Base-by-base conservation (phyloP, 2,113 vertebrate genomes). In the Delphinus delphis region DNA sequence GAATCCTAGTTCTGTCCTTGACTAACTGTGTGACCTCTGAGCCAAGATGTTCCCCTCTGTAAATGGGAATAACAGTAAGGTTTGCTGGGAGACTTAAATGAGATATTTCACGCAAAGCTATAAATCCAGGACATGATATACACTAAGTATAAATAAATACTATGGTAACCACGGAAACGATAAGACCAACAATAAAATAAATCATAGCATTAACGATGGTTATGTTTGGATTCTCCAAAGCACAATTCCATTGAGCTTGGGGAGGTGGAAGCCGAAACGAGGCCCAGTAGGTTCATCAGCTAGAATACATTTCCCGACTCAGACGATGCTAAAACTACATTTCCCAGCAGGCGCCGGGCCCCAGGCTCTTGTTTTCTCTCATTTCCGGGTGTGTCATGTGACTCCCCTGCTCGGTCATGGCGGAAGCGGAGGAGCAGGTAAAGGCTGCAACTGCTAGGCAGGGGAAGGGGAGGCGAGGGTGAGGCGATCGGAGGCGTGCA, bases 401-500 rank as follows among this genome's bases (percentile, higher is more conserved):
- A 99, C 97, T 58, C 77, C 0, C 73, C 0, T 96, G 11, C 80
- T 4, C 85, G 89, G 96, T 93, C 87, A 99, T 99, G 99, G 99
- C 99, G 99, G 99, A 99, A 99, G 98, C 99, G 0, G 98, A 98
- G 84, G 98, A 98, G 83, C 98, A 99, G 99, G 99, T 99, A 99
- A 81, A 92, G 60, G 12, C 15, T 73, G n/a, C 21, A 3, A 15
- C 2, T 44, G 14, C 15, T 53, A 10, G 36, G 11, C 17, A 1
- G 13, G 17, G 38, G 26, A 7, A 11, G 14, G 13, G 5, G 55
- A 44, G 6, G 18, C 0, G 3, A 23, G 26, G 38, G 11, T 2
- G 17, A 12, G 31, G 63, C 20, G 18, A 6, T 18, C 2, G 26
- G 17, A 31, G 55, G 21, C 14, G 26, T 12, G 28, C 31, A 12